Base-by-base conservation (phyloP, 2,797 vertebrate species). In the Gambelia wislizenii region DNA sequence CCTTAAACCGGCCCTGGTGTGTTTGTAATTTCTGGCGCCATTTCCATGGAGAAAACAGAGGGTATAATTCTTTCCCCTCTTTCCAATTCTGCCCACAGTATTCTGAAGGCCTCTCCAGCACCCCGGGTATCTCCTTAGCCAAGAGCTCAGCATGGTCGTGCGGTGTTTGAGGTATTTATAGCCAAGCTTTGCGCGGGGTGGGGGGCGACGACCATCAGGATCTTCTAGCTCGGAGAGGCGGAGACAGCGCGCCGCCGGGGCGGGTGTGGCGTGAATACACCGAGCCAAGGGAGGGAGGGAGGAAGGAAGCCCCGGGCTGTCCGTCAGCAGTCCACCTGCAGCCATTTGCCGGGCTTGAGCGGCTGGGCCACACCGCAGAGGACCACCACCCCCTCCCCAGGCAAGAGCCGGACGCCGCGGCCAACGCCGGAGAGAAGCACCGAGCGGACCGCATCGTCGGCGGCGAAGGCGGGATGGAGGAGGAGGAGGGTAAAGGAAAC, bases 401-500 rank as follows among this genome's bases (percentile, higher is more conserved):
- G 22, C 33, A 27, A 22, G 47, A 25, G 49, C 8, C 59, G 8
- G 12, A 18, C 84, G 70, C 89, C 90, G 67, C 2, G n/a, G 84
- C 39, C 42, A 86, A 67, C 67, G 81, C 33, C 54, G 47, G 72
- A 76, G 56, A 47, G 54, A 74, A 42, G 25, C 87, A 1, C 76
- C 78, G 39, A 79, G 94, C 91, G 93, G 92, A 89, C 90, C 0
- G 77, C 89, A 52, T 56, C 88, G 10, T 3, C 69, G 84, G 89
- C 84, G 13, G 42, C 87, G 42, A 27, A 93, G 64, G 91, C 89
- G 90, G 61, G 30, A 93, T 93, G 94, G 42, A 27, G 93, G 89
- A 56, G n/a, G 93, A 96, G 94, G 91, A 97, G 93, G 97, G 97
- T 97, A 97, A 97, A 78, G n/a, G n/a, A 87, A 36, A 12, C 69